These are phyloP conservation scores for Leptopilina myrica DNA, from an alignment of 2,888 invertebrate genomes.

Conservation along the genomic window DNA sequence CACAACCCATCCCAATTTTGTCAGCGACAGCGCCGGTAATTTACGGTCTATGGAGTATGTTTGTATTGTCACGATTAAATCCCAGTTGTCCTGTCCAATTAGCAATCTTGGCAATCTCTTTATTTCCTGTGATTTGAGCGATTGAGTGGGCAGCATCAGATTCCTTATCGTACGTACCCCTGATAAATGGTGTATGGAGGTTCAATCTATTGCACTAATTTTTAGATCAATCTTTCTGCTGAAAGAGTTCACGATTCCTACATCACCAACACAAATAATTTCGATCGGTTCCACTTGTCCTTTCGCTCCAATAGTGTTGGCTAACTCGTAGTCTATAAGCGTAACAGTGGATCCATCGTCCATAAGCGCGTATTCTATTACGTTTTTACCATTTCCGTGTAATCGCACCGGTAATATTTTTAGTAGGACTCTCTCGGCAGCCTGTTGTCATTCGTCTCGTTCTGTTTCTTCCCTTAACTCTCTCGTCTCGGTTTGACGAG, in stretches of 20 bases:
- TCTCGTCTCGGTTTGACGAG: too few species aligned
- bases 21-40: background rate
- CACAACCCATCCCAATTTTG: conserved; percentile 10
- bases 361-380: background rate
- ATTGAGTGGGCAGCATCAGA: background rate
- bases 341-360: background rate
- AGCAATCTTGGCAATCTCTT: conserved; percentile 23
- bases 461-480: background rate
- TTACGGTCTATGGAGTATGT: background rate
- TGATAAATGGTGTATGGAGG: background rate
- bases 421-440: background rate
- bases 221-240: background rate
- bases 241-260: background rate
- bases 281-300: background rate
- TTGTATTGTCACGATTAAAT: conserved; percentile 21
- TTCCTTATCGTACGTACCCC: background rate
- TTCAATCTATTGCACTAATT: background rate
- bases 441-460: background rate
- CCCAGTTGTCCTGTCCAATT: conserved; percentile 47
- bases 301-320: background rate
- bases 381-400: background rate
- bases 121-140: background rate
- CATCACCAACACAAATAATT: background rate
- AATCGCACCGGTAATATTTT: background rate
- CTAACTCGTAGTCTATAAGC: background rate